phyloP scores from a whole-genome alignment of 2,888 invertebrate genomes.

The Brachynemurus nebulosus region DNA sequence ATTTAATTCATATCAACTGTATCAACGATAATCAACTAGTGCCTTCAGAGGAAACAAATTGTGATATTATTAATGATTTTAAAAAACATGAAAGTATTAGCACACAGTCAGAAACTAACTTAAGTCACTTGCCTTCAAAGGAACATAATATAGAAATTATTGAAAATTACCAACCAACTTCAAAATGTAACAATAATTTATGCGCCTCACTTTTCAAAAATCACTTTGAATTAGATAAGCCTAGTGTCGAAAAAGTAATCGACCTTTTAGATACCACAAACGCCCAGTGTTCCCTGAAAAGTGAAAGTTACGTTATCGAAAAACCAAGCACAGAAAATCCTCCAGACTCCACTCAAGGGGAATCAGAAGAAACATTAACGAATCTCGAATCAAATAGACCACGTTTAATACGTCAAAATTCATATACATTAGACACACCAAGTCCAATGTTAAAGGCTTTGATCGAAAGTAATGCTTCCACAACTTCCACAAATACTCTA shows the following conservation, averaged over 20 bases:
- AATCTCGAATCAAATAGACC: slow-evolving; percentile 21
- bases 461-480: slow-evolving; percentile 38
- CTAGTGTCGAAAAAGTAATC: no score
- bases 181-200: no score
- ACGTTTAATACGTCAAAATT: slow-evolving; percentile 52
- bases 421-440: slow-evolving; percentile 64
- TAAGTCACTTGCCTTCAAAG: no score
- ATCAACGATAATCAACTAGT: background rate
- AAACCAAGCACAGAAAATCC: background rate
- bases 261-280: no score
- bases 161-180: no score
- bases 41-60: background rate
- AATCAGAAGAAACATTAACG: background rate
- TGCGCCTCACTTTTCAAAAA: no score
- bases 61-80: background rate
- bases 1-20: slow-evolving; percentile 1
- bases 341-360: background rate
- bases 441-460: slow-evolving; percentile 59
- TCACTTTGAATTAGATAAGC: no score
- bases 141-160: no score
- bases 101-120: background rate
- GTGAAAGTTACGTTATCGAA: background rate
- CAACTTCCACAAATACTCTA: slow-evolving; percentile 34
- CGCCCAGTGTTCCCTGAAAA: background rate
- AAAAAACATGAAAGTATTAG: background rate